Conservation (phyloP, 2,888 invertebrate genomes). For the Cheilosia soror region DNA sequence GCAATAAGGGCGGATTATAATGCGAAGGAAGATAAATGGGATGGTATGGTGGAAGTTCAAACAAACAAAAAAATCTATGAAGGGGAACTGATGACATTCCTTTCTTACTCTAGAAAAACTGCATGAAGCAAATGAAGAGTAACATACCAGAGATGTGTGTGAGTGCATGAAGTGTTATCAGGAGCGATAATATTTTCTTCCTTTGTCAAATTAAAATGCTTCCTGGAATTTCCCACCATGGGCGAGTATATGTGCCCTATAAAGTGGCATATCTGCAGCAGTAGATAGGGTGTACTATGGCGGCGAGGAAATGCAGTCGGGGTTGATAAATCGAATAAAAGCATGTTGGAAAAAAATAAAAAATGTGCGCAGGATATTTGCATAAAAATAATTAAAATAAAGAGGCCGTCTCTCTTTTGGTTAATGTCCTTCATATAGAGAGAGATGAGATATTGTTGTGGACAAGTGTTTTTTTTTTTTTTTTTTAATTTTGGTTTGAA, state of each 20-base stretch:
- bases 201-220: constrained; percentile 53
- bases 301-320: constrained; percentile 30
- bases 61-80: constrained; percentile 46
- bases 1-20: constrained; percentile 69
- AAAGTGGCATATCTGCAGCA: constrained; percentile 27
- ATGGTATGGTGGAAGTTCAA: constrained; percentile 30
- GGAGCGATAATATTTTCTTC: constrained; percentile 35
- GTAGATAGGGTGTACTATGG: constrained; percentile 31
- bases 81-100: constrained; percentile 16
- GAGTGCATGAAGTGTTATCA: constrained; percentile 54
- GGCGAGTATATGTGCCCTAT: not conserved
- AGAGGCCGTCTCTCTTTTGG: constrained; percentile 27
- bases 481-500: not conserved
- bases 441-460: not conserved
- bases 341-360: constrained; percentile 33
- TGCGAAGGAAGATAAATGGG: constrained; percentile 62
- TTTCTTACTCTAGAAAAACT: constrained; percentile 27
- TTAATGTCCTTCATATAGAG: not conserved
- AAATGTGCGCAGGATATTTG: constrained; percentile 53
- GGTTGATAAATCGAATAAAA: constrained; percentile 44
- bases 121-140: constrained; percentile 50
- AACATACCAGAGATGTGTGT: constrained; percentile 20
- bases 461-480: constrained; percentile 33
- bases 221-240: constrained; percentile 32
- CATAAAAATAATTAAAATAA: constrained; percentile 73